Percentiles rank a stretch among this genome's conserved stretches.
phyloP scores from a whole-genome alignment of 1,140 invertebrate genomes.

The Bombyx mandarina region DNA sequence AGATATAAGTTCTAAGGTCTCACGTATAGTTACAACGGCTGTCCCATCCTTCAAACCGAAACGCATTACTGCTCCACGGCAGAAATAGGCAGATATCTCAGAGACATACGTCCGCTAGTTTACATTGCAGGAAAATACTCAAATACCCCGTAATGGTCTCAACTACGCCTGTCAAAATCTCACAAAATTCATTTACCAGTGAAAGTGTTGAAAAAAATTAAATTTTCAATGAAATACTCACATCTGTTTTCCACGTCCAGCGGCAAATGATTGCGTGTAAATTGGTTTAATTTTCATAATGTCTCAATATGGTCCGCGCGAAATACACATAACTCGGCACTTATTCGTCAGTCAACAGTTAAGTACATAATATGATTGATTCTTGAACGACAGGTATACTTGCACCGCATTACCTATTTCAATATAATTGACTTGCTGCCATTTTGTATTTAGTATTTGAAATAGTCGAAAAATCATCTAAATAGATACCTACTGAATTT shows the following conservation, averaged over 20 bases:
- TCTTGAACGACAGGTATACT: too few species aligned
- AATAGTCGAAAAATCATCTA: too few species aligned
- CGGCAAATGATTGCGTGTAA: conserved; percentile 32
- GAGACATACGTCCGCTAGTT: too few species aligned
- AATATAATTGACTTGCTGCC: too few species aligned
- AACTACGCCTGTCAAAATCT: neutral
- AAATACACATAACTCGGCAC: conserved; percentile 22
- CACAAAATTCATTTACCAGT: neutral
- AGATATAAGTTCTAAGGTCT: too few species aligned
- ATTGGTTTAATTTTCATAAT: conserved; percentile 35
- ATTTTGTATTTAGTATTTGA: too few species aligned
- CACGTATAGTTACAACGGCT: too few species aligned
- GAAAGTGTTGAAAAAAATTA: neutral
- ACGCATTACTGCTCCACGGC: too few species aligned
- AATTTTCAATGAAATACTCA: conserved; percentile 21
- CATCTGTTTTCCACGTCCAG: conserved; percentile 15
- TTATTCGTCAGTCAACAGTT: conserved; percentile 4
- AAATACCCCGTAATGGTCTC: neutral
- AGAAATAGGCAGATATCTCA: too few species aligned
- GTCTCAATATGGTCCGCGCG: conserved; percentile 32
- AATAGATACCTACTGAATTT: too few species aligned
- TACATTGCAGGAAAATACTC: neutral
- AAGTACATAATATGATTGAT: conserved; percentile 4
- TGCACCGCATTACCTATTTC: too few species aligned
- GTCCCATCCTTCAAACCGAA: too few species aligned